Base-by-base conservation (phyloP, 37 sponge, comb jelly and placozoan genomes). In the Spongilla lacustris region DNA sequence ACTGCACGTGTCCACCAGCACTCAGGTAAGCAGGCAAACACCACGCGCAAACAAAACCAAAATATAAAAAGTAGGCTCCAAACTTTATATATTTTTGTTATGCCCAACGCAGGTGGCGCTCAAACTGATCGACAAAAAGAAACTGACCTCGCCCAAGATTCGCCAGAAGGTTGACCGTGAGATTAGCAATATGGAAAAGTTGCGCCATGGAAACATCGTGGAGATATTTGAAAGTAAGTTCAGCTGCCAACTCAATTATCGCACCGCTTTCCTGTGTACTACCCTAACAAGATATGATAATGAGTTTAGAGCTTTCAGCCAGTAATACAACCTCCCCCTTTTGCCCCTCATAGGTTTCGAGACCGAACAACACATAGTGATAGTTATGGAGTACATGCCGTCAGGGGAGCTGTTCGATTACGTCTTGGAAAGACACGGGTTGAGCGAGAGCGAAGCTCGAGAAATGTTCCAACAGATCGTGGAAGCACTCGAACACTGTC, bases 341-440 rank as follows among this genome's bases (percentile, higher is more conserved):
- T n/a, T n/a, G n/a, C n/a, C n/a, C n/a, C 28, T 10, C 49, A 0
- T 35, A 89, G 89, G 81, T 72, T 89, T 89, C 34, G 89, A 89
- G 36, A 89, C 84, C 0, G 6, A 41, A n/a, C 50, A 69, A 8
- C 67, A 89, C 71, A 36, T 23, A 19, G 50, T 31, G 14, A 78
- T 89, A 1, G 89, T 79, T 11, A 89, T 89, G 89, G 89, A 89
- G 66, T 83, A 89, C 48, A 23, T 84, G 25, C 50, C 84, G 0
- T n/a, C 49, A 35, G 89, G 89, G 17, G 89, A 89, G 49, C 89
- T 89, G 0, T 89, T 79, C 69, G 89, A 89, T 46, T 78, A 83
- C 75, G 79, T 89, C 2, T 48, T 22, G 33, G 48, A 84, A 41
- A 68, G 69, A 11, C 36, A 73, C 21, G 89, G 89, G 4, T 74